phyloP scores from a whole-genome alignment of 1,140 invertebrate species.

The Drosophila seguyi region DNA sequence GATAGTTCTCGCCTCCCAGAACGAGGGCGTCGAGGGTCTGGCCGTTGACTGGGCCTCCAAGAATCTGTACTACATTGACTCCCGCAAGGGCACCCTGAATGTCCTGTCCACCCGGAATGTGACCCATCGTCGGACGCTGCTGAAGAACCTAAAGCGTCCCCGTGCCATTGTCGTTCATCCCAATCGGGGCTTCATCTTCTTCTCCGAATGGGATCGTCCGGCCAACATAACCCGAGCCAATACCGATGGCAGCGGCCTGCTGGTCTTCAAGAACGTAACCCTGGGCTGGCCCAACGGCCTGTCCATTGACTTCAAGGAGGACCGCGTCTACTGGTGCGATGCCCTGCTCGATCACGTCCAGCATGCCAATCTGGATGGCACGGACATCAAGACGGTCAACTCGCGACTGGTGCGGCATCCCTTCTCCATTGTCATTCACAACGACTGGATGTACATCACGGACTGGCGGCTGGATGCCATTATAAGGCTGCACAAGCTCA shows the following conservation, averaged over 20 bases:
- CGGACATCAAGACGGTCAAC: constrained; percentile 95
- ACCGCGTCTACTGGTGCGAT: constrained; percentile 98
- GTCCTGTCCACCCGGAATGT: constrained; percentile 95
- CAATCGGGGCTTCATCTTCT: constrained; percentile 96
- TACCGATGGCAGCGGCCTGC: constrained; percentile 93
- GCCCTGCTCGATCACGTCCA: constrained; percentile 97
- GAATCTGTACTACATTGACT: constrained; percentile 99
- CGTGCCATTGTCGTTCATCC: constrained; percentile 98
- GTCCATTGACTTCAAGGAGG: constrained; percentile 94
- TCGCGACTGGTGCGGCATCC: constrained; percentile 96
- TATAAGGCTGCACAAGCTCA: constrained; percentile 94
- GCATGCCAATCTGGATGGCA: constrained; percentile 97
- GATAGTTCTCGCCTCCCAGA: constrained; percentile 97
- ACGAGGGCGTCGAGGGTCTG: constrained; percentile 98
- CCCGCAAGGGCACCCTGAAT: constrained; percentile 97
- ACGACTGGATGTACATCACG: constrained; percentile 98
- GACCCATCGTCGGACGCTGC: constrained; percentile 92
- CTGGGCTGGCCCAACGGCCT: constrained; percentile 98
- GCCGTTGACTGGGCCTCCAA: constrained; percentile 99
- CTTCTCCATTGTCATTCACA: constrained; percentile 97
- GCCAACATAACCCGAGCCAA: constrained; percentile 97
- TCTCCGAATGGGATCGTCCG: constrained; percentile 98
- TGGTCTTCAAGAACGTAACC: constrained; percentile 96
- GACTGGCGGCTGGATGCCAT: constrained; percentile 99
- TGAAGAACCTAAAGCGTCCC: constrained; percentile 96